phyloP scores from a whole-genome alignment of 2,888 invertebrate species.

The Drepana falcataria region DNA sequence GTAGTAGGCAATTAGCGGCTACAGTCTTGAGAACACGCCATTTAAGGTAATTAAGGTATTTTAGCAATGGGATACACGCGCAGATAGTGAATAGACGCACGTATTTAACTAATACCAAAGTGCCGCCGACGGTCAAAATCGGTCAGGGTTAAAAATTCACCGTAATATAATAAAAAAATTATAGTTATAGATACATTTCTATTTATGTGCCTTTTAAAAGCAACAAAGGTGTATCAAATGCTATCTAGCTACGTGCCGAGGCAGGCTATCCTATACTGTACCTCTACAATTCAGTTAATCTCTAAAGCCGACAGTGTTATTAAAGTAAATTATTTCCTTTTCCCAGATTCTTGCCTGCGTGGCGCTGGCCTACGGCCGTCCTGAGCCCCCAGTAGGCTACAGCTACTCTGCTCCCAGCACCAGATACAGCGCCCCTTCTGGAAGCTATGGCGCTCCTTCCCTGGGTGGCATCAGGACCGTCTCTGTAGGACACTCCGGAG shows the following conservation, averaged over 20 bases:
- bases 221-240: too few species aligned
- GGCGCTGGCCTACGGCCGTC: conserved; percentile 68
- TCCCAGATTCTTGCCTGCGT: conserved; percentile 71
- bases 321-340: conserved; percentile 19
- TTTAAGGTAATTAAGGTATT: background rate
- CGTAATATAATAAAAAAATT: too few species aligned
- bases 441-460: conserved; percentile 43
- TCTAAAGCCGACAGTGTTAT: conserved; percentile 6
- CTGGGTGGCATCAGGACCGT: conserved; percentile 4
- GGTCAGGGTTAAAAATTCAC: too few species aligned
- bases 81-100: too few species aligned
- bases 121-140: too few species aligned
- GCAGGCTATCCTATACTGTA: too few species aligned
- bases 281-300: background rate
- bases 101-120: too few species aligned
- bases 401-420: conserved; percentile 62
- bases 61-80: too few species aligned
- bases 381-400: conserved; percentile 74
- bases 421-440: conserved; percentile 42
- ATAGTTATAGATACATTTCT: too few species aligned
- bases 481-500: conserved; percentile 35
- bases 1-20: background rate
- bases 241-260: too few species aligned
- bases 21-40: background rate
- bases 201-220: too few species aligned